These are phyloP conservation scores for Caenorhabditis uteleia DNA, from an alignment of 2,888 invertebrate genomes.

Conservation along the genomic window DNA sequence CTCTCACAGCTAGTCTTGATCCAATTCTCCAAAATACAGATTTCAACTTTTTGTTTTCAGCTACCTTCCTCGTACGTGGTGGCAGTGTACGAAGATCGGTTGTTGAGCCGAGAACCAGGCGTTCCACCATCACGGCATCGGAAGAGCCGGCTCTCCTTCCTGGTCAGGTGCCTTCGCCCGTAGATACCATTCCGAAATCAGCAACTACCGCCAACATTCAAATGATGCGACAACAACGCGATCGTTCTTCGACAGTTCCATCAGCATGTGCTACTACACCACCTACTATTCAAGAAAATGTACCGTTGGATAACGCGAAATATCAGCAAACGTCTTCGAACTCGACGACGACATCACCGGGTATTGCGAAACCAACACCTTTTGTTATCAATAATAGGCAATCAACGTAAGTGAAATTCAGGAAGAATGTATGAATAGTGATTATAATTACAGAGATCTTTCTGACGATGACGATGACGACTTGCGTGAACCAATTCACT, in stretches of 20 bases:
- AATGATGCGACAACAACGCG: conserved; percentile 8
- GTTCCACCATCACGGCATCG: conserved; percentile 36
- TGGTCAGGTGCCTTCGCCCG: conserved; percentile 33
- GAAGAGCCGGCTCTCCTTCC: conserved; percentile 37
- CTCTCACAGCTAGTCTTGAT: conserved; percentile 1
- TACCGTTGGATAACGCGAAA: conserved; percentile 48
- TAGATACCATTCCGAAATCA: conserved; percentile 47
- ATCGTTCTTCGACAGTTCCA: conserved; percentile 24
- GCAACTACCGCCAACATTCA: conserved; percentile 47
- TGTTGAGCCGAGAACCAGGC: conserved; percentile 31
- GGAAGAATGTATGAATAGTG: background rate
- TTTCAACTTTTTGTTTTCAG: conserved; percentile 22
- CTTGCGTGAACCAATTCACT: conserved; percentile 46
- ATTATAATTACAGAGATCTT: conserved; percentile 29
- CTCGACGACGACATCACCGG: conserved; percentile 5
- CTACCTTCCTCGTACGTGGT: conserved; percentile 39
- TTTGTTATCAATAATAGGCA: conserved; percentile 29
- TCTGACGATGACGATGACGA: conserved; percentile 53
- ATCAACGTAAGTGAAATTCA: conserved; percentile 10
- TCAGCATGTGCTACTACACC: background rate
- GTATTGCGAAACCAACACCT: conserved; percentile 4
- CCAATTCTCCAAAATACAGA: conserved; percentile 3
- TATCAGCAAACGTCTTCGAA: conserved; percentile 32
- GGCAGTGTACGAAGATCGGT: conserved; percentile 28
- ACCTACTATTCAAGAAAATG: conserved; percentile 27